Conservation (phyloP, 2,888 invertebrate genomes). For the Eilema griseolum region DNA sequence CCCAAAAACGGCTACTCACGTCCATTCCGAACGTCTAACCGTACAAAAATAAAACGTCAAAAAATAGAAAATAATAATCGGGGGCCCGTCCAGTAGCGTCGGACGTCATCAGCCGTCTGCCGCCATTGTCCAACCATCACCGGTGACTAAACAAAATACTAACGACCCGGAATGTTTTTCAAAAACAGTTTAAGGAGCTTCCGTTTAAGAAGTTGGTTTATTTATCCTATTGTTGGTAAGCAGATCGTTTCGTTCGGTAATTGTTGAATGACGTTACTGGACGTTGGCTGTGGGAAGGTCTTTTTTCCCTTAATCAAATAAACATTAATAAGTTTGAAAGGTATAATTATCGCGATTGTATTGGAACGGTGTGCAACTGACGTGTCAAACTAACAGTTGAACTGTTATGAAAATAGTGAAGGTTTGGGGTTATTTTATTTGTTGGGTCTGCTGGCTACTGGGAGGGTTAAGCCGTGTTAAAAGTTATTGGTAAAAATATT, state of each 20-base stretch:
- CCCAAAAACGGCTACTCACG: constrained; percentile 55
- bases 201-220: constrained; percentile 78
- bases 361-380: constrained; percentile 51
- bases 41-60: constrained; percentile 30
- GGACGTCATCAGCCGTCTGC: constrained; percentile 31
- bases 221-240: constrained; percentile 77
- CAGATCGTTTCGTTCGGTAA: constrained; percentile 77
- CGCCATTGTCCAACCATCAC: constrained; percentile 67
- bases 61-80: constrained; percentile 54
- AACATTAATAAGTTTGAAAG: constrained; percentile 55
- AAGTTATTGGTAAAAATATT: neutral
- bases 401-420: constrained; percentile 50
- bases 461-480: neutral
- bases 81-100: constrained; percentile 55
- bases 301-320: constrained; percentile 54
- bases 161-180: constrained; percentile 80
- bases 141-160: constrained; percentile 65
- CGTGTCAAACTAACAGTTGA: constrained; percentile 47
- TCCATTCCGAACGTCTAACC: constrained; percentile 50
- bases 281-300: constrained; percentile 48
- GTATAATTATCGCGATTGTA: constrained; percentile 49
- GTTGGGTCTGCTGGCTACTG: neutral
- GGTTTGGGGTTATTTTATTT: constrained; percentile 40
- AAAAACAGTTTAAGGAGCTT: constrained; percentile 84
- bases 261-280: constrained; percentile 61